Percentiles rank a stretch among this genome's conserved stretches.
Evolutionary conservation across 1,140 invertebrate species (phyloP).

Genomic region (Zaprionus davidi): DNA sequence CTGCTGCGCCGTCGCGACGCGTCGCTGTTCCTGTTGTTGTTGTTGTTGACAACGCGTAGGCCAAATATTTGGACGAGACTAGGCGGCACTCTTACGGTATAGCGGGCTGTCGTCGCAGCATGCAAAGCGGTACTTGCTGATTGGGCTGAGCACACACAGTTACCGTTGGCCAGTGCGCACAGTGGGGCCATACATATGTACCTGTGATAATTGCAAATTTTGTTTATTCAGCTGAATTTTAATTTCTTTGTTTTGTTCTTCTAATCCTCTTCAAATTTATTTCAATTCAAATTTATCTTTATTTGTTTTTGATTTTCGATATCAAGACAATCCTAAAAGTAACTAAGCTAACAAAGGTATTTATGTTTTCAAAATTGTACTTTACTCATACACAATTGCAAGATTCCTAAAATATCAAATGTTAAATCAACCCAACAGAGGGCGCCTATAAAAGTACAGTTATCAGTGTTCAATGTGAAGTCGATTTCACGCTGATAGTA

Average conservation of each 20-base stretch:
- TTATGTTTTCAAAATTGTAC: too few species aligned
- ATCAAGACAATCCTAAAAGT: too few species aligned
- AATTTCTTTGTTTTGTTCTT: neutral
- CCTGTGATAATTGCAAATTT: neutral
- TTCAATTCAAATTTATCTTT: too few species aligned
- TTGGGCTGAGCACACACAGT: slow-evolving; percentile 56
- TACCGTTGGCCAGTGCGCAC: slow-evolving; percentile 61
- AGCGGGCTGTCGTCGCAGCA: slow-evolving; percentile 52
- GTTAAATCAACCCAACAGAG: too few species aligned
- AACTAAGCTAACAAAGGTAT: too few species aligned
- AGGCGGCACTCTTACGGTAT: slow-evolving; percentile 62
- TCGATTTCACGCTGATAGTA: too few species aligned
- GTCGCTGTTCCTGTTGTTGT: slow-evolving; percentile 3
- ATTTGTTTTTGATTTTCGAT: too few species aligned
- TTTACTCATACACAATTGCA: too few species aligned
- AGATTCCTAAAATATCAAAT: too few species aligned
- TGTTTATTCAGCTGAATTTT: neutral
- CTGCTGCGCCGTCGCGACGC: slow-evolving; percentile 13
- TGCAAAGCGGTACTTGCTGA: slow-evolving; percentile 75
- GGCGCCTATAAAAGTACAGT: too few species aligned
- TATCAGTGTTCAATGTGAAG: too few species aligned
- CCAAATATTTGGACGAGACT: slow-evolving; percentile 70
- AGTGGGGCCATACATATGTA: slow-evolving; percentile 34
- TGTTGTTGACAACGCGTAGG: slow-evolving; percentile 68
- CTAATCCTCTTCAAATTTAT: too few species aligned